These are phyloP conservation scores for Rhaphigaster nebulosa DNA, from an alignment of 2,888 invertebrate genomes.

Conservation along the genomic window DNA sequence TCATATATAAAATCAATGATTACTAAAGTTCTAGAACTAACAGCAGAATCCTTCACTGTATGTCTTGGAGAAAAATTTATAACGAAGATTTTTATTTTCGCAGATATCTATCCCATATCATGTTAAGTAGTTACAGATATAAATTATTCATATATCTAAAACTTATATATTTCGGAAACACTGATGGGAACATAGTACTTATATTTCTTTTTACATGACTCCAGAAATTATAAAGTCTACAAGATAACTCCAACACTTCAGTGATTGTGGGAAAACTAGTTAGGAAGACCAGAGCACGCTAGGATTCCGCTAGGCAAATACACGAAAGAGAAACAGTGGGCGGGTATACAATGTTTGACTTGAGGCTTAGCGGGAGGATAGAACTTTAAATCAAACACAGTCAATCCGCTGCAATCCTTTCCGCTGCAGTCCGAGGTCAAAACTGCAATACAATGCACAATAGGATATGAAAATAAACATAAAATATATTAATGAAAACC, in stretches of 20 bases:
- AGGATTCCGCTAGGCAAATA: neutral
- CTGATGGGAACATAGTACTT: neutral
- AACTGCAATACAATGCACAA: neutral
- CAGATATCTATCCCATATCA: no score
- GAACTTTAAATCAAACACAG: neutral
- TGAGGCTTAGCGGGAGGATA: neutral
- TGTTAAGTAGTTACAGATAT: no score
- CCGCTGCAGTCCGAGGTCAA: neutral
- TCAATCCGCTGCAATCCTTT: neutral
- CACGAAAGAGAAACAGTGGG: neutral
- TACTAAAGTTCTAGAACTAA: no score
- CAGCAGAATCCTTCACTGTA: no score
- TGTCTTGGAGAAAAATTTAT: no score
- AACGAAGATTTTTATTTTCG: no score
- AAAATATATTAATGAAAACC: no score
- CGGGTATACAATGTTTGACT: constrained; percentile 7
- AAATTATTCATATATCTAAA: no score
- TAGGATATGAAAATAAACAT: neutral
- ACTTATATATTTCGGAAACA: neutral
- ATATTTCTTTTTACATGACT: neutral
- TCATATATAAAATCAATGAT: no score
- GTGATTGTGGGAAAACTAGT: neutral
- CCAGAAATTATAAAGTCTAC: neutral
- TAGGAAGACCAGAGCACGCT: neutral
- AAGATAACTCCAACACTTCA: neutral